A percentile compares a stretch with the other conserved stretches of the same genome.
Evolutionary conservation across 1,140 invertebrate species (phyloP).

Genomic region (Musca domestica): DNA sequence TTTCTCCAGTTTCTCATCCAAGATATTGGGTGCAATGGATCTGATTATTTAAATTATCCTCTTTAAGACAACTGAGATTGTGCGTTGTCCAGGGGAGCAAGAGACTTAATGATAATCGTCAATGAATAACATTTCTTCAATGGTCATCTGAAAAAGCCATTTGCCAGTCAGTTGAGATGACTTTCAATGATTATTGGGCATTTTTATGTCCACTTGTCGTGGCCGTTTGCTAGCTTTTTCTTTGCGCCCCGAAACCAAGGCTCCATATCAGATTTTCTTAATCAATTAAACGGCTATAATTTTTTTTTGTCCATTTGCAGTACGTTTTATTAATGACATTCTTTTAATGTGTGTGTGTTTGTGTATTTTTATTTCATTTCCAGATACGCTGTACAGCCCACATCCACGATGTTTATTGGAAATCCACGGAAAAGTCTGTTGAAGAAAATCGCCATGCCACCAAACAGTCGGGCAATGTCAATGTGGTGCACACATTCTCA

Average conservation of each 20-base stretch:
- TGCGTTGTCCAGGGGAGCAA: not conserved
- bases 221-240: not conserved
- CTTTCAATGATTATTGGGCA: too few relatives aligned
- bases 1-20: too few relatives aligned
- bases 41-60: not conserved
- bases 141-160: slow-evolving; percentile 6
- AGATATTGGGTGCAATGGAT: not conserved
- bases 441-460: slow-evolving; percentile 55
- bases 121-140: slow-evolving; percentile 1
- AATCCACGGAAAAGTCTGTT: slow-evolving; percentile 60
- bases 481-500: slow-evolving; percentile 43
- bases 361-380: not conserved
- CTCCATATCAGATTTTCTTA: too few relatives aligned
- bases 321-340: not conserved
- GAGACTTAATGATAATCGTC: not conserved
- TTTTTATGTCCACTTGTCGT: too few relatives aligned
- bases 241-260: not conserved
- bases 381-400: slow-evolving; percentile 61
- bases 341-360: not conserved
- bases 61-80: not conserved
- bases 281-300: not conserved
- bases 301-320: not conserved
- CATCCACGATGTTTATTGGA: slow-evolving; percentile 62
- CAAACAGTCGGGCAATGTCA: slow-evolving; percentile 38
- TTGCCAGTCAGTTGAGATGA: too few relatives aligned